Evolutionary conservation across 2,797 vertebrate genomes (phyloP).

Genomic region (Channa striata): DNA sequence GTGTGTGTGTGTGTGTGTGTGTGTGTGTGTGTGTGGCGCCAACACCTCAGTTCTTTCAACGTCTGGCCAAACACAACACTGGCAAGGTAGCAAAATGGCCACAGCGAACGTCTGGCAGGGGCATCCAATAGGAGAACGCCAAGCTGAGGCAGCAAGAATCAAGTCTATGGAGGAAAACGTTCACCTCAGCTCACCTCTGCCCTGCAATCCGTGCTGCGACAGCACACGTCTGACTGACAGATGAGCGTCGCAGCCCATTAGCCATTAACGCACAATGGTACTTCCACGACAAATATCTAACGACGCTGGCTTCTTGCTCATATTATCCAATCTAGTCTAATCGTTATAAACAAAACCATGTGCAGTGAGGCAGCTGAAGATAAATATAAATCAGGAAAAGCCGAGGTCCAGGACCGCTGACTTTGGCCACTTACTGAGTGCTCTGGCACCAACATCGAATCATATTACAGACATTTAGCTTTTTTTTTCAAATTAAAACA

Average conservation of each 20-base stretch:
- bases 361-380: slow-evolving; percentile 14
- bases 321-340: slow-evolving; percentile 15
- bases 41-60: slow-evolving; percentile 85
- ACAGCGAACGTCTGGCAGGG: slow-evolving; percentile 81
- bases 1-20: slow-evolving; percentile 52
- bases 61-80: slow-evolving; percentile 90
- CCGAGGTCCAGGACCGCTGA: slow-evolving; percentile 34
- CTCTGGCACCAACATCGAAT: slow-evolving; percentile 45
- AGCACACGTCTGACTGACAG: slow-evolving; percentile 27
- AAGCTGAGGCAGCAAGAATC: slow-evolving; percentile 79
- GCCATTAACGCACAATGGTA: slow-evolving; percentile 4
- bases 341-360: slow-evolving; percentile 17
- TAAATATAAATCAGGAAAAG: slow-evolving; percentile 40
- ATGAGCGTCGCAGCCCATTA: slow-evolving; percentile 23
- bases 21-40: slow-evolving; percentile 80
- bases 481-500: slow-evolving; percentile 56
- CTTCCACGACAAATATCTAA: slow-evolving; percentile 16
- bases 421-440: slow-evolving; percentile 46
- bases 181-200: slow-evolving; percentile 63
- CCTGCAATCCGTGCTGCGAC: slow-evolving; percentile 34
- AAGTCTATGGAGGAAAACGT: slow-evolving; percentile 78
- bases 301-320: background rate
- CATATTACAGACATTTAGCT: slow-evolving; percentile 47
- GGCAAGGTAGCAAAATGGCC: slow-evolving; percentile 81
- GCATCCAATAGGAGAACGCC: slow-evolving; percentile 78